Evolutionary conservation across 1,140 invertebrate species (phyloP).

Genomic region (Frieseomelitta varia): DNA sequence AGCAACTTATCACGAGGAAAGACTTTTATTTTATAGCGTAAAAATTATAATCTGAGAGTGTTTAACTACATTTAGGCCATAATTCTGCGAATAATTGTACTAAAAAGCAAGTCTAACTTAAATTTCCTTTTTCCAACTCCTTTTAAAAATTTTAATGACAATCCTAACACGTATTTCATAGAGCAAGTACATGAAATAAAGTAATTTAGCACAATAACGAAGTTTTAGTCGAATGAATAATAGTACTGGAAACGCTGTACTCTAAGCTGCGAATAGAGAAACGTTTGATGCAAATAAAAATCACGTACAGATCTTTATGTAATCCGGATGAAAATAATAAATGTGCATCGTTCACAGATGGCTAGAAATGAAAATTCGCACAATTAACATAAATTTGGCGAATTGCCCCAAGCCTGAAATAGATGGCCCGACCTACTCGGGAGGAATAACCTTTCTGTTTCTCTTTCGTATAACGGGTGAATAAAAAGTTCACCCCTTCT

Average conservation of each 20-base stretch:
- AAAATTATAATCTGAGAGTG: no score
- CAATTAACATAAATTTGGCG: conserved; percentile 80
- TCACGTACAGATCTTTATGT: neutral
- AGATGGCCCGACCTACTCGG: conserved; percentile 71
- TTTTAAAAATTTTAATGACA: neutral
- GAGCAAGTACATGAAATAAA: neutral
- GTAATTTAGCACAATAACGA: neutral
- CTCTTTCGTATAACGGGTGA: conserved; percentile 49
- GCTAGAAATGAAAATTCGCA: conserved; percentile 74
- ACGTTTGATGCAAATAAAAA: neutral
- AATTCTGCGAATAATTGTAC: no score
- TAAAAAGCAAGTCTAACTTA: no score
- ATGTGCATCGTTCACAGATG: conserved; percentile 17
- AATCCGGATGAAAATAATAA: conserved; percentile 8
- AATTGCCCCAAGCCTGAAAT: conserved; percentile 76
- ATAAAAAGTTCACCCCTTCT: neutral
- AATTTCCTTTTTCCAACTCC: no score
- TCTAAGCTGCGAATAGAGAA: neutral
- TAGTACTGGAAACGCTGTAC: neutral
- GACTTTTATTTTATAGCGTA: no score
- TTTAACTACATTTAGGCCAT: no score
- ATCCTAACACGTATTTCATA: neutral
- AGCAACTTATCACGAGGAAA: no score
- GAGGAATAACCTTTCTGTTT: conserved; percentile 80
- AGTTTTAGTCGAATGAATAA: neutral